Evolutionary conservation across 2,888 invertebrate genomes (phyloP).

Genomic region (Eueremaeus valkanovi): DNA sequence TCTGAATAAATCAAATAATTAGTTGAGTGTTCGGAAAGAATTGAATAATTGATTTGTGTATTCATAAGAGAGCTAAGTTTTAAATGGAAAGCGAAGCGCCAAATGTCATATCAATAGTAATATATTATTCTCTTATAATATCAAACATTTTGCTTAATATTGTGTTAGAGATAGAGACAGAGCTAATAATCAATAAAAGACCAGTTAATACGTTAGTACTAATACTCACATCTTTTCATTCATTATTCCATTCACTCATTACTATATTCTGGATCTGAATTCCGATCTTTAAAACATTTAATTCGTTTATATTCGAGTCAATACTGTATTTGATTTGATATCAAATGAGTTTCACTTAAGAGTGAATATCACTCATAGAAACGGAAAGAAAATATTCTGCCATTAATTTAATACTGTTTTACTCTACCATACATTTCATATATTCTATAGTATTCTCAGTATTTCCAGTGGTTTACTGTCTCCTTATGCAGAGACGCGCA

Average conservation of each 20-base stretch:
- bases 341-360: neutral
- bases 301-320: too few relatives aligned
- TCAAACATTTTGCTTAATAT: constrained; percentile 12
- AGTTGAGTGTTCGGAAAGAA: neutral
- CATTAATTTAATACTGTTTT: constrained; percentile 24
- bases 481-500: neutral
- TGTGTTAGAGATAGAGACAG: constrained; percentile 7
- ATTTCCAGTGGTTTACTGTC: neutral
- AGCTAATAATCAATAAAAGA: constrained; percentile 32
- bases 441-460: neutral
- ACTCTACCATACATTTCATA: neutral
- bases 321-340: neutral
- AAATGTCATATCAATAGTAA: constrained; percentile 17
- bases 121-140: neutral
- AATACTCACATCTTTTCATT: constrained; percentile 4
- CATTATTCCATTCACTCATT: too few relatives aligned
- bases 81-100: neutral
- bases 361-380: constrained; percentile 1
- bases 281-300: too few relatives aligned
- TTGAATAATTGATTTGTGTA: neutral
- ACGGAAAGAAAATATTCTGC: neutral
- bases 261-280: too few relatives aligned
- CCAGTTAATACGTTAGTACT: constrained; percentile 10
- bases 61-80: neutral
- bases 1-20: neutral